Base-by-base conservation (phyloP, 1,140 invertebrate species). In the Eueides isabella region DNA sequence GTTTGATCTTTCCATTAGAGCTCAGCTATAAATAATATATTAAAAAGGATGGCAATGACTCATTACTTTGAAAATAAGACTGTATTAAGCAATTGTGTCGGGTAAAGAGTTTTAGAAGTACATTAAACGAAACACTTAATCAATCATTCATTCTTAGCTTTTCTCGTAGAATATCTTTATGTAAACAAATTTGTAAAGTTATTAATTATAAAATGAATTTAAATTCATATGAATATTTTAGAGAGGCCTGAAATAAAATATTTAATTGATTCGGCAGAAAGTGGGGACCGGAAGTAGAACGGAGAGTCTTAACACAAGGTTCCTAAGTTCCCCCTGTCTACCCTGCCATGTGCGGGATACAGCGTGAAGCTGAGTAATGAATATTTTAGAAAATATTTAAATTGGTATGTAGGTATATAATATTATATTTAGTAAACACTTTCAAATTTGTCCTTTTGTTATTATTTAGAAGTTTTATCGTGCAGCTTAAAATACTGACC, bases 1-100 rank as follows among this genome's bases (percentile, higher is more conserved):
- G 82, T 92, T 92, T 92, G 91, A 92, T 92, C 91, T 92, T 92
- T 91, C 89, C 91, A 91, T 92, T 92, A 92, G 85, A 79, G 81
- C 83, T 84, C 71, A 68, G 82, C 88, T 91, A 90, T 91, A 91
- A 89, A 92, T 91, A 91, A 76, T 79, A 77, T 84, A 86, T 84
- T 86, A 88, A 90, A 90, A 91, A 84, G 67, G 73, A 70, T 33
- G 72, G 80, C 80, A 82, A 83, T 88, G 84, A 90, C 83, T 89
- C 88, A 89, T 90, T 91, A 82, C 69, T 38, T 38, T 31, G 9
- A 28, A 62, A 62, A 41, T 55, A 70, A 23, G 55, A 30, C 33
- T 61, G 33, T 70, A 55, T 62, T 55, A 70, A 62, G 48, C 68
- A 61, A 38, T 70, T 70, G 61, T 63, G 29, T 30, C 1, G 12